Base-by-base conservation (phyloP, 2,113 vertebrate species). In the Arenaria interpres region DNA sequence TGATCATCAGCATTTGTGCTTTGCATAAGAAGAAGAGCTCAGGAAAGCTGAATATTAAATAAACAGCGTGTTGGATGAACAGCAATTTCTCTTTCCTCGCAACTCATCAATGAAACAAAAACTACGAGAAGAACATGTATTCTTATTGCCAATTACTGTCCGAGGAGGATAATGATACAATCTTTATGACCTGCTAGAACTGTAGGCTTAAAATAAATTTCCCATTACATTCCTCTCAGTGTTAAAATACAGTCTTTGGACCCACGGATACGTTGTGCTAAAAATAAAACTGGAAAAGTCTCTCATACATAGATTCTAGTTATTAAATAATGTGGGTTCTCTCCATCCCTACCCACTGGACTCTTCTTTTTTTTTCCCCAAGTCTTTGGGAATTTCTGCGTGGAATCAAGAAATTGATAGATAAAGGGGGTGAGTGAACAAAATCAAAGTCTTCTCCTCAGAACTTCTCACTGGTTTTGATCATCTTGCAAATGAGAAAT, bases 81-180 rank as follows among this genome's bases (percentile, higher is more conserved):
- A 73, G 53, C 45, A 39, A 39, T 82, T 92, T 88, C 22, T 95
- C 57, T 91, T 83, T 81, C 48, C 71, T 93, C 66, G 37, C 62
- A 80, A 85, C 46, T 94, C 69, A 45, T 96, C 92, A 95, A 51
- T 83, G 87, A 75, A 97, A 94, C 77, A 94, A 88, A 94, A 96
- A 69, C 77, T 32, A 22, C 76, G 79, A 92, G 79, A 60, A 92
- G 50, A 92, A 6, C 22, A 1, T 66, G 46, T 88, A 80, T 78
- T 94, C 87, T 85, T 95, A 89, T 74, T 94, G 93, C 84, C 89
- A 96, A 30, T 95, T 97, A 83, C 87, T 95, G 78, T 94, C 96
- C 84, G 63, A 94, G 91, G 91, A 96, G 81, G 95, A 87, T 82
- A 80, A 91, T 80, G 89, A 95, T 89, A 50, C 62, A 79, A 25